Conservation (phyloP, 2,113 vertebrate genomes). For the Pao palembangensis region DNA sequence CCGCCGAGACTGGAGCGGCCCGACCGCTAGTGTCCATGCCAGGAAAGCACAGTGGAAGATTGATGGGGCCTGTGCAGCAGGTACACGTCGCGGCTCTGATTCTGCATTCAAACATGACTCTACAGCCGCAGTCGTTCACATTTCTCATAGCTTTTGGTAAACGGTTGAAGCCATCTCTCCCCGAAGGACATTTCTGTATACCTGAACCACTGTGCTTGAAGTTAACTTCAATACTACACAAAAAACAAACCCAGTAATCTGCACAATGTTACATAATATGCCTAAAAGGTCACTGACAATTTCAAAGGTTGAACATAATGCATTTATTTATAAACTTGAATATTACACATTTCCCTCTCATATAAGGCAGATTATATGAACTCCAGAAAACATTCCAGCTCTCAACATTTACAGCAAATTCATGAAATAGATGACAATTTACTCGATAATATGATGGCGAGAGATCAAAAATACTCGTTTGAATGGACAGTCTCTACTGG, state of each 20-base stretch:
- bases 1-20: slow-evolving; percentile 18
- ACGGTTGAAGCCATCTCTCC: neutral
- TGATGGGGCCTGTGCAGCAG: neutral
- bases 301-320: slow-evolving; percentile 37
- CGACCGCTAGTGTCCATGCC: slow-evolving; percentile 37
- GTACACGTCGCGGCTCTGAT: slow-evolving; percentile 5
- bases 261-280: neutral
- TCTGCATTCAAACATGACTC: slow-evolving; percentile 5
- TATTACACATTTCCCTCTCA: slow-evolving; percentile 56
- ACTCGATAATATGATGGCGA: slow-evolving; percentile 52
- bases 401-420: slow-evolving; percentile 59
- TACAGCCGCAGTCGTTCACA: neutral
- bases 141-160: neutral
- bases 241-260: too few relatives aligned
- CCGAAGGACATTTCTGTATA: slow-evolving; percentile 26
- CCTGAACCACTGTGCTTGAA: neutral
- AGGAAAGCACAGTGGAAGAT: slow-evolving; percentile 17
- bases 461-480: slow-evolving; percentile 31
- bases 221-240: too few relatives aligned
- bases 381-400: slow-evolving; percentile 68
- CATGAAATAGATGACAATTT: slow-evolving; percentile 43
- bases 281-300: slow-evolving; percentile 22
- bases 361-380: slow-evolving; percentile 67
- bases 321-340: slow-evolving; percentile 69
- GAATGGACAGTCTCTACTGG: slow-evolving; percentile 34